phyloP scores from a whole-genome alignment of 2,888 invertebrate species.

The Nephrotoma appendiculata region DNA sequence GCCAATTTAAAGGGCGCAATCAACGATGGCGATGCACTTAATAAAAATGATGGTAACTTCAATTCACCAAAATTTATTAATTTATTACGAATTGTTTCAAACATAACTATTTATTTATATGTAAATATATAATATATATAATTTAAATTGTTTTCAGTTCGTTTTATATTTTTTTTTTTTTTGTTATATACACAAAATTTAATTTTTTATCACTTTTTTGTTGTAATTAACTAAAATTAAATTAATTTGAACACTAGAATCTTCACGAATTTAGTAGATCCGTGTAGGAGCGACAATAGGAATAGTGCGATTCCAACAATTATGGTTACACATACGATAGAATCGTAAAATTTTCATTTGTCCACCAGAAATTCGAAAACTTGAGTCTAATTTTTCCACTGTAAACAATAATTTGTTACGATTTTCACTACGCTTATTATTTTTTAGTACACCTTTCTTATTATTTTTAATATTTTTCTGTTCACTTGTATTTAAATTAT shows the following conservation, averaged over 20 bases:
- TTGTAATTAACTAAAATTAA: not conserved
- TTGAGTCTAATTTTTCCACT: not conserved
- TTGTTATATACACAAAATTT: not conserved
- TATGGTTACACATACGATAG: constrained; percentile 2
- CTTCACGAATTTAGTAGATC: not conserved
- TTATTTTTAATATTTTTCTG: not conserved
- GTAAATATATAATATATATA: not conserved
- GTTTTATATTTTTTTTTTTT: not conserved
- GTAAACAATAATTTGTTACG: not conserved
- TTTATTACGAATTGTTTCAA: not conserved
- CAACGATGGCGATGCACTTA: not conserved
- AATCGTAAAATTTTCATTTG: constrained; percentile 4
- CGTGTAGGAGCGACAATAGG: not conserved
- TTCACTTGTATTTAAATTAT: not conserved
- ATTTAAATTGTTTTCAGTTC: not conserved
- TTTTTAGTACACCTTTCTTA: not conserved
- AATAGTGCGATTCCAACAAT: not conserved
- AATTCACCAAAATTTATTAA: not conserved
- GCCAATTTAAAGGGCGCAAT: not conserved
- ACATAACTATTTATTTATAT: not conserved
- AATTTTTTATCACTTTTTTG: constrained; percentile 1
- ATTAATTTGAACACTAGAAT: not conserved
- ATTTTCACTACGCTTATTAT: not conserved
- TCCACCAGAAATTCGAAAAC: constrained; percentile 1
- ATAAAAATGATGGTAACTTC: not conserved